Percentiles rank a stretch among this genome's conserved stretches.
phyloP scores from a whole-genome alignment of 2,113 vertebrate species.

The Promerops cafer region DNA sequence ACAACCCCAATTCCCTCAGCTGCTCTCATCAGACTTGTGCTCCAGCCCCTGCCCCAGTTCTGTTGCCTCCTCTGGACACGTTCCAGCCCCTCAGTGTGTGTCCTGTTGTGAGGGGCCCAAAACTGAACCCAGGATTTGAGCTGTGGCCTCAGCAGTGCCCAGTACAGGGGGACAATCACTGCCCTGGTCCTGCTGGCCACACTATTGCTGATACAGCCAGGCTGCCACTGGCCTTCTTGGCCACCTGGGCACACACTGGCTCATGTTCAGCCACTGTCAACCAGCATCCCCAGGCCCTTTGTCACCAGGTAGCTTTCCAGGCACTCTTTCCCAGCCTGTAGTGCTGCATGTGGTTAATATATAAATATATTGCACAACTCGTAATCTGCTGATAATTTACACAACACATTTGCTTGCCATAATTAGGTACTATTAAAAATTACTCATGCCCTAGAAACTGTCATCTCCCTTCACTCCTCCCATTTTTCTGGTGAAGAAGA shows the following conservation, averaged over 20 bases:
- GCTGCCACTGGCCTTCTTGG: neutral
- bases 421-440: neutral
- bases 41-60: neutral
- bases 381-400: neutral
- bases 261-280: rapidly evolving
- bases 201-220: neutral
- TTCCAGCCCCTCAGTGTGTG: neutral
- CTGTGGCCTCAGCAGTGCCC: neutral
- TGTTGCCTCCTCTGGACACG: rapidly evolving
- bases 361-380: neutral
- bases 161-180: neutral
- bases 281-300: rapidly evolving
- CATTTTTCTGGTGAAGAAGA: neutral
- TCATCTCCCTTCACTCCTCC: neutral
- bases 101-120: neutral
- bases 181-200: neutral
- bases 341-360: neutral
- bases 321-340: neutral
- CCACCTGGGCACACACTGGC: neutral
- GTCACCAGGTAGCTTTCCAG: neutral
- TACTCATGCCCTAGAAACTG: neutral
- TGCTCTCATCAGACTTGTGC: neutral
- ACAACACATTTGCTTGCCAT: neutral
- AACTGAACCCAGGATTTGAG: neutral
- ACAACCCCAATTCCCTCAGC: neutral